Base-by-base conservation (phyloP, 2,797 vertebrate species). In the Halcyon leucocephala region DNA sequence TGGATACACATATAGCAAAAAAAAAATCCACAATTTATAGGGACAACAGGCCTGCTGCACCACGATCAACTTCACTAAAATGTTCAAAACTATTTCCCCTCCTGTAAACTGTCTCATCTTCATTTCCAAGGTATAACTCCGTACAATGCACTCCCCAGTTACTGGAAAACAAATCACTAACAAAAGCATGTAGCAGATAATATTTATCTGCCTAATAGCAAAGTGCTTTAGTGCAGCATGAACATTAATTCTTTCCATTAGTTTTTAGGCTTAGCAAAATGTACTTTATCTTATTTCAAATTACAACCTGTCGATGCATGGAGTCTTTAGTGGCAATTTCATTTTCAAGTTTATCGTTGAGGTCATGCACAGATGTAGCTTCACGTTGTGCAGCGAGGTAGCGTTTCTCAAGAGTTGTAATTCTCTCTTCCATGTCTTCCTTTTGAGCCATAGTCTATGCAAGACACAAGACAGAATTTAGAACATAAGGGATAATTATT, bases 311-410 rank as follows among this genome's bases (percentile, higher is more conserved):
- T 97, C 99, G 98, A 81, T 98, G 99, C 88, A 99, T 98, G 6
- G 99, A 99, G 46, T 99, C 99, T 97, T 99, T 99, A 97, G 99
- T 99, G 96, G 99, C 99, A 48, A 99, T 99, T 98, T 99, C 99
- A 14, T 99, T 99, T 98, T 99, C 99, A 97, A 99, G 99, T 97
- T 99, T 99, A 97, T 99, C 99, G 10, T 99, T 99, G 95, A 99
- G 98, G 98, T 99, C 99, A 3, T 99, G 99, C 93, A 99, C 99
- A 11, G 99, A 99, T 54, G 99, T 99, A 58, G 99, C 99, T 98
- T 99, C 99, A 80, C 99, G 98, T 97, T 99, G 99, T 71, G 99
- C 99, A 0, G 99, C 99, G 96, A 99, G 99, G 98, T 99, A 99
- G 95, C 99, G 99, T 95, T 99, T 99, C 97, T 99, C 99, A 46